Evolutionary conservation across 2,797 vertebrate genomes (phyloP).

Genomic region (Acanthornis magna): DNA sequence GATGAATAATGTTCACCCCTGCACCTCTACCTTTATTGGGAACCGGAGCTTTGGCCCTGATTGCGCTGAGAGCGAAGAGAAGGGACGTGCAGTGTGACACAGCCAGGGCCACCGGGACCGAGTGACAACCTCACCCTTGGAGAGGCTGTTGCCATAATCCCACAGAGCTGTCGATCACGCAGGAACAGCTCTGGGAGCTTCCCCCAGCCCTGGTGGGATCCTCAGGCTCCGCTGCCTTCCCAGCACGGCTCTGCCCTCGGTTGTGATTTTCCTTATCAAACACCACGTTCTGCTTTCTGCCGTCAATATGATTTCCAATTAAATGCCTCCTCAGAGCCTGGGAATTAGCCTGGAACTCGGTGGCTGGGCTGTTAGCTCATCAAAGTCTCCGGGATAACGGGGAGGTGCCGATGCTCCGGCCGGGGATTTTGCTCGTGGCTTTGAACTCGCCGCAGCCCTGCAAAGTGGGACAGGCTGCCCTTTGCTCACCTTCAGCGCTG

Average conservation of each 20-base stretch:
- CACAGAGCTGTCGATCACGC: background rate
- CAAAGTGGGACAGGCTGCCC: background rate
- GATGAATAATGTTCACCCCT: background rate
- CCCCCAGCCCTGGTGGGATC: accelerated
- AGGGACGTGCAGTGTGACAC: background rate
- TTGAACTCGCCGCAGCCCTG: background rate
- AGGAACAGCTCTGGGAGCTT: background rate
- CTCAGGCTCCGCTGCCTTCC: background rate
- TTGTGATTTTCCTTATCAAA: background rate
- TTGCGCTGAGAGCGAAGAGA: background rate
- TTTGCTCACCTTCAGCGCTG: conserved; percentile 7
- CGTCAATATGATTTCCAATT: background rate
- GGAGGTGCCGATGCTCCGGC: background rate
- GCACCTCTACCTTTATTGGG: background rate
- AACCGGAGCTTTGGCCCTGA: background rate
- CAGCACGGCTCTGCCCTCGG: background rate
- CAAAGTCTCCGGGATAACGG: background rate
- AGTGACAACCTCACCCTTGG: background rate
- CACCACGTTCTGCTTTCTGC: background rate
- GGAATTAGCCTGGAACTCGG: background rate
- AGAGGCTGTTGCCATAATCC: background rate
- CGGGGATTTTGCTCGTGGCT: background rate
- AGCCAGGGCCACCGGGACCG: background rate
- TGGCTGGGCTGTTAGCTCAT: background rate
- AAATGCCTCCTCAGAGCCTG: conserved; percentile 9